Conservation (phyloP, 2,113 vertebrate species). For the Anseranas semipalmata region DNA sequence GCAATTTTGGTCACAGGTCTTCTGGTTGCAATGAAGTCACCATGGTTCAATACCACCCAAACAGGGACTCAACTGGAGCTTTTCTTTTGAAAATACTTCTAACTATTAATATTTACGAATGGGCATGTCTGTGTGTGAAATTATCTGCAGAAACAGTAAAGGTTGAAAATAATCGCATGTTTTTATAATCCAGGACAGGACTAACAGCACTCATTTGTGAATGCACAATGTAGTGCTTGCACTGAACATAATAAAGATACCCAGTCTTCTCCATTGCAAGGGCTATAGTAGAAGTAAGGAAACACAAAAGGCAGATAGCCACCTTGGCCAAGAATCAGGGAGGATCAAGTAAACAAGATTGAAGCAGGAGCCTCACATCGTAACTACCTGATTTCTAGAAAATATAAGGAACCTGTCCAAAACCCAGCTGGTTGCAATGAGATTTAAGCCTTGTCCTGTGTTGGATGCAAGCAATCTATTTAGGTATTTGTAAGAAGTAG, state of each 20-base stretch:
- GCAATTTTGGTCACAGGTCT: neutral
- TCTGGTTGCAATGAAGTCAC: neutral
- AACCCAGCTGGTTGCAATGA: no score
- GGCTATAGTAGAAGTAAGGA: neutral
- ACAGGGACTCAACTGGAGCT: neutral
- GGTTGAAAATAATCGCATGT: neutral
- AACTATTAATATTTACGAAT: neutral
- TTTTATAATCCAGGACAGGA: neutral
- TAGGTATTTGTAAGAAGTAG: neutral
- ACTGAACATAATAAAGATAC: neutral
- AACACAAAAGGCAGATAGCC: no score
- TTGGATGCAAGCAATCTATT: no score
- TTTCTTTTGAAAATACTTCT: neutral
- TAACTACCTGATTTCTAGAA: no score
- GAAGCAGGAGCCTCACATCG: neutral
- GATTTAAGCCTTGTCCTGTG: neutral
- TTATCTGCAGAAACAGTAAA: neutral
- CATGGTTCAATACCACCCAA: neutral
- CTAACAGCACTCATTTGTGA: neutral
- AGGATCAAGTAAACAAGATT: neutral
- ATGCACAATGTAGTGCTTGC: neutral
- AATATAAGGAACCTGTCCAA: neutral
- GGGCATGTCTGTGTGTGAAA: neutral
- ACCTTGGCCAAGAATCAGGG: neutral
- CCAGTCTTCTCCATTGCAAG: neutral